A percentile compares a stretch with the other conserved stretches of the same genome.
Conservation (phyloP, 1,140 invertebrate genomes). For the Contarinia nasturtii region DNA sequence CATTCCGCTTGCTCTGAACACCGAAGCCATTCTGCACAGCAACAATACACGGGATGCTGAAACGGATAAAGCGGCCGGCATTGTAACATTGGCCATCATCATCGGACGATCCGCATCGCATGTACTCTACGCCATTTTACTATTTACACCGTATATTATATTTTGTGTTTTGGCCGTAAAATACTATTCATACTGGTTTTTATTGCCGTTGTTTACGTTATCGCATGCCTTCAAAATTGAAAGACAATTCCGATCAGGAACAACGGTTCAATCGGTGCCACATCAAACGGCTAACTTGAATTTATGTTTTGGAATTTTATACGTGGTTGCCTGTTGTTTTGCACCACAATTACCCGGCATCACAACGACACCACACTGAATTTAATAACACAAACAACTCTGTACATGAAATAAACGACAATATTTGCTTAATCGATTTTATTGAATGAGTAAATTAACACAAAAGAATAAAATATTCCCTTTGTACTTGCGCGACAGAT, state of each 20-base stretch:
- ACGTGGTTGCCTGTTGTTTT: constrained; percentile 57
- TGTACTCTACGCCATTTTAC: constrained; percentile 70
- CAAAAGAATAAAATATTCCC: too few species aligned
- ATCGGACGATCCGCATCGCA: constrained; percentile 81
- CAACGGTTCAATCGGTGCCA: constrained; percentile 62
- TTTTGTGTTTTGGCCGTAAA: constrained; percentile 68
- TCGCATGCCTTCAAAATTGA: constrained; percentile 78
- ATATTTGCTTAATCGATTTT: too few species aligned
- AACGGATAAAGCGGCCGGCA: constrained; percentile 64
- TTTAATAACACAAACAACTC: too few species aligned
- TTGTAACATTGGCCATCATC: constrained; percentile 84
- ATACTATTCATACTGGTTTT: constrained; percentile 70
- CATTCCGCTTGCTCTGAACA: constrained; percentile 80
- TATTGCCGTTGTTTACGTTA: constrained; percentile 72
- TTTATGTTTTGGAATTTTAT: constrained; percentile 76
- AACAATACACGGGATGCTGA: constrained; percentile 87
- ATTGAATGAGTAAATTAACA: too few species aligned
- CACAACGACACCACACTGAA: too few species aligned
- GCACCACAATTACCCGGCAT: constrained; percentile 29
- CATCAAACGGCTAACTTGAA: constrained; percentile 78
- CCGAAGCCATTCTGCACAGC: constrained; percentile 85
- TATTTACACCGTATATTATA: constrained; percentile 82
- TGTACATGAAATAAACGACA: too few species aligned
- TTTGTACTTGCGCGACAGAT: too few species aligned
- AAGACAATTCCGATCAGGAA: constrained; percentile 61